Conservation (phyloP, 2,888 invertebrate genomes). For the Leptura quadrifasciata region DNA sequence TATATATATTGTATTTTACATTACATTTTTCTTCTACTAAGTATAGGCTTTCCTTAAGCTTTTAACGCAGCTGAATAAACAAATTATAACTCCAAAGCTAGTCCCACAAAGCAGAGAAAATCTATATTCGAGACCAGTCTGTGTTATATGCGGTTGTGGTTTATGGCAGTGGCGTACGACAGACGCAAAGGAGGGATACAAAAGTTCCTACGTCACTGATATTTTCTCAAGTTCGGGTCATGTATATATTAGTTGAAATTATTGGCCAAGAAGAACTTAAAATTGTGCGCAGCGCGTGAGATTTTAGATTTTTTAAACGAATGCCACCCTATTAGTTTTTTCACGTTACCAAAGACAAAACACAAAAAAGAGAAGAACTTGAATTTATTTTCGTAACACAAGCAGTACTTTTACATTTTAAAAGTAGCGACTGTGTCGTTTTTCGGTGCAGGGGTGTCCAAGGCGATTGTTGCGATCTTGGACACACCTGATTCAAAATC, state of each 20-base stretch:
- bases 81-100: slow-evolving; percentile 5
- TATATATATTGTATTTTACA: too few species aligned
- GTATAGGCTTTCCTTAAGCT: not conserved
- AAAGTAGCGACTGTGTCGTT: not conserved
- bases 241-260: slow-evolving; percentile 39
- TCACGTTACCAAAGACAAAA: slow-evolving; percentile 6
- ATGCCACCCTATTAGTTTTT: not conserved
- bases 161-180: slow-evolving; percentile 40
- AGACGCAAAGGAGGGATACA: slow-evolving; percentile 11
- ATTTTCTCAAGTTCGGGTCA: slow-evolving; percentile 10
- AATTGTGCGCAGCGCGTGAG: slow-evolving; percentile 1
- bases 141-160: slow-evolving; percentile 42
- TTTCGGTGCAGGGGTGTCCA: not conserved
- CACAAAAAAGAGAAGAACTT: not conserved
- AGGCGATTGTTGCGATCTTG: not conserved
- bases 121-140: not conserved
- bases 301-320: slow-evolving; percentile 27
- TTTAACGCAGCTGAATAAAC: not conserved
- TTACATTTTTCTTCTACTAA: too few species aligned
- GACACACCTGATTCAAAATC: slow-evolving; percentile 2
- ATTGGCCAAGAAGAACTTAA: slow-evolving; percentile 16
- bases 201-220: slow-evolving; percentile 32
- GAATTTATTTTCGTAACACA: not conserved
- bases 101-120: not conserved
- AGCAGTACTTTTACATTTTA: not conserved